These are phyloP conservation scores for Acanthurus leucopareius DNA, from an alignment of 2,797 vertebrate species.

Conservation along the genomic window DNA sequence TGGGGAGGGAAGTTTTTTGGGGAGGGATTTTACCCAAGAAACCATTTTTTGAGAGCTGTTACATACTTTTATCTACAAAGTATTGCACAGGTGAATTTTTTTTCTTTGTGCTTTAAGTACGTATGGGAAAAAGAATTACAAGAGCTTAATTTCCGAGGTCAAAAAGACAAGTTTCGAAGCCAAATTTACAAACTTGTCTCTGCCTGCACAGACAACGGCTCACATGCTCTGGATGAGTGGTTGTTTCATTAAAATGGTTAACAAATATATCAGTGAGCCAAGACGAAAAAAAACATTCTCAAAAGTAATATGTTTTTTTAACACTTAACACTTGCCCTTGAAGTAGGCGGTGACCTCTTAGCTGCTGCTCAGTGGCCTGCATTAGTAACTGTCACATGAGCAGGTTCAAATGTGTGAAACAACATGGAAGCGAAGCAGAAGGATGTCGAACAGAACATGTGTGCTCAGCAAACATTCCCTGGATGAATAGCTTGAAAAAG, in stretches of 20 bases:
- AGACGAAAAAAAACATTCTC: too few relatives aligned
- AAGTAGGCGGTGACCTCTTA: too few relatives aligned
- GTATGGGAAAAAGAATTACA: not conserved
- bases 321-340: too few relatives aligned
- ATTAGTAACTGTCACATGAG: slow-evolving; percentile 7
- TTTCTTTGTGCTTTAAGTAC: not conserved
- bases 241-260: too few relatives aligned
- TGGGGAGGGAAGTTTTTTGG: too few relatives aligned
- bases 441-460: slow-evolving; percentile 37
- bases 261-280: too few relatives aligned
- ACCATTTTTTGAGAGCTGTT: not conserved
- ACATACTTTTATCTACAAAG: not conserved
- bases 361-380: too few relatives aligned
- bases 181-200: not conserved
- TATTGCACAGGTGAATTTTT: slow-evolving; percentile 1
- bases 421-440: slow-evolving; percentile 15
- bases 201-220: not conserved
- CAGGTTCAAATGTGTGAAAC: slow-evolving; percentile 15
- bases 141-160: not conserved
- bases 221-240: too few relatives aligned
- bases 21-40: too few relatives aligned
- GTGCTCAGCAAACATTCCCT: slow-evolving; percentile 64
- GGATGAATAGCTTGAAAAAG: slow-evolving; percentile 64
- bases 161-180: not conserved
- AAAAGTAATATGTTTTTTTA: too few relatives aligned